phyloP scores from a whole-genome alignment of 2,113 vertebrate genomes.

The Lipophrys pholis region DNA sequence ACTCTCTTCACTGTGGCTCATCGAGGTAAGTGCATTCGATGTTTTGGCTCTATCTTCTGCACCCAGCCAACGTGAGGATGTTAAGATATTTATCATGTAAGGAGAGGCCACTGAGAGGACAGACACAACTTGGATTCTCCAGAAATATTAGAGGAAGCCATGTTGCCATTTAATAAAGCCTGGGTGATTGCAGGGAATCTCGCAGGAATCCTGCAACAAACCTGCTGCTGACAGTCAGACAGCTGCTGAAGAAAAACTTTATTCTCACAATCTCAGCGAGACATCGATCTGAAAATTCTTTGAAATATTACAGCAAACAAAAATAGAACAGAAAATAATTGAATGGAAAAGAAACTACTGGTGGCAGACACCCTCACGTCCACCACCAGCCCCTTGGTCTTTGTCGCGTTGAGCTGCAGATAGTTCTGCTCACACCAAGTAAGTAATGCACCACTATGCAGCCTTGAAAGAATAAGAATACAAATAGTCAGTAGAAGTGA shows the following conservation, averaged over 20 bases:
- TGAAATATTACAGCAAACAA: neutral
- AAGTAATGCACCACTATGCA: no score
- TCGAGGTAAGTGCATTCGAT: neutral
- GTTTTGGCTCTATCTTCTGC: neutral
- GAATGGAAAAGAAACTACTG: no score
- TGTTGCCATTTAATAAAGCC: neutral
- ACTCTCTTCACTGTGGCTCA: neutral
- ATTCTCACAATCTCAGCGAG: neutral
- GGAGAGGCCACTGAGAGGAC: neutral
- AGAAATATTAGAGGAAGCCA: neutral
- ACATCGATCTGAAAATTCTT: neutral
- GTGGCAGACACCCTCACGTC: no score
- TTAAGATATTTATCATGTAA: neutral
- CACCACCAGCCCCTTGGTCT: no score
- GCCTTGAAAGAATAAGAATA: neutral
- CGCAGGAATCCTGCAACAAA: neutral
- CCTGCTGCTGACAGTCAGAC: conserved; percentile 17
- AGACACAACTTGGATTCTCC: conserved; percentile 9
- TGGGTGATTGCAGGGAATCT: neutral
- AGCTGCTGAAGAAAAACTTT: conserved; percentile 9
- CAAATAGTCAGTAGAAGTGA: neutral
- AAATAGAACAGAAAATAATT: no score
- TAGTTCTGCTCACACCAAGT: no score
- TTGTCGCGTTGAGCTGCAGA: no score
- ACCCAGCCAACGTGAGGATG: neutral